Base-by-base conservation (phyloP, 2,113 vertebrate genomes). In the Vireo altiloquus region DNA sequence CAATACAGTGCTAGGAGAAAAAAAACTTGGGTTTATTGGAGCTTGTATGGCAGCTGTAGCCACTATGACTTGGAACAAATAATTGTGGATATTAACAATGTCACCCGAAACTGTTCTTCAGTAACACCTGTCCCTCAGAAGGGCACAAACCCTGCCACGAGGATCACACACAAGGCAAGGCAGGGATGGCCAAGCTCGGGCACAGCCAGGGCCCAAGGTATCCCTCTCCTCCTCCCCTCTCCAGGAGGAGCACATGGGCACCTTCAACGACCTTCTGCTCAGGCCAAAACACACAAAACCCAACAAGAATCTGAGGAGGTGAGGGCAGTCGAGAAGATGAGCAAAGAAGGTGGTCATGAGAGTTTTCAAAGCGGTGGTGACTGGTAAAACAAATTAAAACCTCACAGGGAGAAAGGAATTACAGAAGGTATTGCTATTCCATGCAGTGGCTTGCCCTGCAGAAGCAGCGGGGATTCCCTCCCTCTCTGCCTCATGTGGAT, bases 91-190 rank as follows among this genome's bases (percentile, higher is more conserved):
- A 42, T 39, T 28, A 65, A 39, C 15, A 8, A 24, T 12, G 10
- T 28, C 15, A 35, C 22, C 27, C 46, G 21, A 83, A 82, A 53
- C 17, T 47, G 9, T 33, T 70, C 30, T 63, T 70, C 60, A 71
- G 4, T 9, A 66, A 30, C n/a, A 21, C 10, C 50, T 46, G 9
- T 12, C 7, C 63, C 24, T 14, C 10, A 23, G 69, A 89, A 40
- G 2, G 8, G 40, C 21, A 75, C 35, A 19, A 16, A 50, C 11
- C 21, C 30, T n/a, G 21, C 10, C 60, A 37, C 6, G 9, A 20
- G 74, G 35, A 24, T 37, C n/a, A 16, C 0, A 1, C 54, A 37
- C 23, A 31, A 39, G 64, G n/a, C 15, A 0, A n/a, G n/a, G n/a
- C n/a, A 39, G 52, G 5, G 20, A 31, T 0, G 49, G 7, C 7